Evolutionary conservation across 2,113 vertebrate genomes (phyloP), one percentile per base, ranked within the genome.

Genomic region (Noctilio leporinus): DNA sequence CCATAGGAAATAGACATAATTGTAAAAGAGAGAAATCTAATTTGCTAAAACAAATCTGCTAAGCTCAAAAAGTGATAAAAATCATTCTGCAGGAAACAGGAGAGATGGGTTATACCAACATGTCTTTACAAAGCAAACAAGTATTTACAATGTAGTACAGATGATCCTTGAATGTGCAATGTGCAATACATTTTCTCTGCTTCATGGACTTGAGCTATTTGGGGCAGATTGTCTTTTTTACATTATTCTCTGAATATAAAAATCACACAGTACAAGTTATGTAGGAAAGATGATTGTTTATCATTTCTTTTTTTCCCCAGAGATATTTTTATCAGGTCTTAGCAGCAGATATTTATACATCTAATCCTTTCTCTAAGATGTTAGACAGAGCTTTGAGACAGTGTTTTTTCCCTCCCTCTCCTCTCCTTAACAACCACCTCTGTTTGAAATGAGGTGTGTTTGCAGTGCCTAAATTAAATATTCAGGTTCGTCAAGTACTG

Each of bases 381-480:
- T 88, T 67, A 94, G 53, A 62, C 26, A 57, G 88, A 97, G 80
- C 94, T 95, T 96, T 94, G 95, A 53, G 97, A 98, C 95, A 93
- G 85, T 75, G 3, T 1, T 70, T 17, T 95, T 97, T 97, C 93
- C 19, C 3, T 57, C 95, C 86, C 12, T 15, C 64, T 96, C 86
- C 12, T 15, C 64, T 96, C 97, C 88, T 97, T 98, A 97, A 98
- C 97, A 98, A 86, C 95, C 97, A 97, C 96, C 97, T 97, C 96
- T 96, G 92, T 96, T 96, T 94, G 94, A 95, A 97, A 96, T 67
- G 95, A 96, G 97, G 96, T 94, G 96, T 97, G 97, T 98, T 97
- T 86, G 88, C 92, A 98, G 96, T 96, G 95, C 97, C 94, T 96
- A 96, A 96, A 93, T 98, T 93, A 97, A 98, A 97, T 43, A 93